Evolutionary conservation across 2,113 vertebrate genomes (phyloP).

Genomic region (Helogale parvula): DNA sequence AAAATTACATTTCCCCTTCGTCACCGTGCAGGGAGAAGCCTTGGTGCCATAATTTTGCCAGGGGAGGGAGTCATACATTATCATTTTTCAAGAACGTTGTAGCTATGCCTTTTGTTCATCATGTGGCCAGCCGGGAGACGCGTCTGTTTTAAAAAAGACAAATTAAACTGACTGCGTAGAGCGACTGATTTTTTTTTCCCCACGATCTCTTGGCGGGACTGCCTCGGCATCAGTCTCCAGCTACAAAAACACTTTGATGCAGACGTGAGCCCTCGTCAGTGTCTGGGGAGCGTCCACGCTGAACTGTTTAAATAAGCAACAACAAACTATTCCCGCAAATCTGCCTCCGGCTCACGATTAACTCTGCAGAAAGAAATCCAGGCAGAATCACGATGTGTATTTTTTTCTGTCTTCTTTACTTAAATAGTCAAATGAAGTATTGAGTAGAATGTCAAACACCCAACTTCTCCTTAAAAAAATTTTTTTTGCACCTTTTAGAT

Average conservation of each 20-base stretch:
- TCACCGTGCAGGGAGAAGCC: background rate
- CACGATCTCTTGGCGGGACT: background rate
- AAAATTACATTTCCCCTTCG: background rate
- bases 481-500: slow-evolving; percentile 17
- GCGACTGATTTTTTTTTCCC: background rate
- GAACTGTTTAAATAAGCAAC: slow-evolving; percentile 47
- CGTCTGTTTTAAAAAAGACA: background rate
- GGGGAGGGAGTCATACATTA: background rate
- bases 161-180: background rate
- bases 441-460: background rate
- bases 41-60: background rate
- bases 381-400: background rate
- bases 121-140: background rate
- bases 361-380: background rate
- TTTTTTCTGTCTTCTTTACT: slow-evolving; percentile 57
- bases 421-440: slow-evolving; percentile 45
- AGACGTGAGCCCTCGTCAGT: fast-evolving
- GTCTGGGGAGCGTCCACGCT: background rate
- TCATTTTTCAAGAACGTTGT: background rate
- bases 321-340: background rate
- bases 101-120: background rate
- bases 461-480: background rate
- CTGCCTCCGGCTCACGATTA: slow-evolving; percentile 19
- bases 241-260: background rate
- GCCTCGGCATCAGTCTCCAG: background rate